Base-by-base conservation (phyloP, 2,888 invertebrate genomes). In the Epinotia ramella region DNA sequence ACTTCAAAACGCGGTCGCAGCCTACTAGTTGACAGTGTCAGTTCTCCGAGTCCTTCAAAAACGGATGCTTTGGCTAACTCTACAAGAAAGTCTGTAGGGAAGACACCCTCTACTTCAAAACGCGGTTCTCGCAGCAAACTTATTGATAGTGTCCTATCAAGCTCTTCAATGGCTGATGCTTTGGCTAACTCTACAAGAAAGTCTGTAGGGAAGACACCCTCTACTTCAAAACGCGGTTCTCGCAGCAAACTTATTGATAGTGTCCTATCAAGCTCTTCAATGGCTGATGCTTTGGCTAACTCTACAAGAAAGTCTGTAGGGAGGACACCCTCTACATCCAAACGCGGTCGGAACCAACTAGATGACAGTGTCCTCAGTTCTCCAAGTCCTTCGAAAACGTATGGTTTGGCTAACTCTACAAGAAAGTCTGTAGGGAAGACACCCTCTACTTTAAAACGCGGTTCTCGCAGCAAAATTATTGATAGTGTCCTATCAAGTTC, bases 141-240 rank as follows among this genome's bases (percentile, higher is more conserved):
- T 7, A 24, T 24, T n/a, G 49, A 65, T 9, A 65, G 65, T 49
- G 16, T 65, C n/a, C n/a, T n/a, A n/a, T n/a, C n/a, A n/a, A n/a
- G n/a, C n/a, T n/a, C n/a, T n/a, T n/a, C n/a, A n/a, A n/a, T n/a
- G n/a, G n/a, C n/a, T n/a, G n/a, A n/a, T n/a, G 33, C 20, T 24
- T 24, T 20, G 5, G 16, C 20, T 16, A 33, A 49, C 3, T 65
- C 46, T 24, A 65, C 24, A 0, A 24, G 28, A n/a, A 53, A 53
- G 28, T 57, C 57, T 57, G 9, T 11, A 2, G 62, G 62, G 9
- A 57, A 57, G 44, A 57, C 68, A 5, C 57, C 40, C 7, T 56
- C 67, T 9, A 12, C 49, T 28, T 44, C 68, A 11, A 68, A 68
- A 44, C 68, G 68, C 9, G 44, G 44, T 16, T 40, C 57, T 53